Evolutionary conservation across 1,140 invertebrate genomes (phyloP), one percentile per base, ranked within the genome.

Genomic region (Battus philenor): DNA sequence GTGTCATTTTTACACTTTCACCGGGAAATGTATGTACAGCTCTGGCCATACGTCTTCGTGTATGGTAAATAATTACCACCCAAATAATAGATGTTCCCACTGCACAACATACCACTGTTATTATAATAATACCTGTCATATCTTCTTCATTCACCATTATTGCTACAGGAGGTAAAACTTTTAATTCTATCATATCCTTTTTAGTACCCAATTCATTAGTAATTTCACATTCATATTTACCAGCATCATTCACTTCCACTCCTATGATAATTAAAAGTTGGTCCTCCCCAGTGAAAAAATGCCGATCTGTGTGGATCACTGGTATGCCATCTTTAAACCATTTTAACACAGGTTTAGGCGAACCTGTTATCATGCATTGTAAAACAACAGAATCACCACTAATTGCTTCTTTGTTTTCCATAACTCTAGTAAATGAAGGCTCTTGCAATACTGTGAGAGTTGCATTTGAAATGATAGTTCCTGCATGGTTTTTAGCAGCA

Each of bases 11-110:
- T 33, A 86, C 63, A 72, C 66, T 81, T 61, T 87, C 84, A 33
- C 78, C 48, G 34, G 78, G 72, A 70, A 67, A 85, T 34, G 59
- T 69, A 29, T 64, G 75, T 18, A 83, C 63, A 22, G 77, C 62
- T 43, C 66, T 67, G 7, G 87, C 87, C 62, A 90, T 86, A 8
- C 90, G 87, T 72, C 90, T 90, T 36, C 93, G 83, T 1, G 94
- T 95, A 62, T 96, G 93, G 72, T 97, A 97, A 59, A 97, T 97
- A 46, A 97, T 93, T 3, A 95, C 91, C 6, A 97, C 94, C 96
- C 96, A 98, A 15, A 97, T 90, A 6, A 96, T 89, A 0, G 95
- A 97, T 2, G 95, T 97, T 2, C 91, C 90, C 9, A 98, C 93
- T 18, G 95, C 92, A 74, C 95, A 96, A 75, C 94, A 94, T 13